phyloP scores from a whole-genome alignment of 2,888 invertebrate genomes.

The Reticulitermes lucifugus region DNA sequence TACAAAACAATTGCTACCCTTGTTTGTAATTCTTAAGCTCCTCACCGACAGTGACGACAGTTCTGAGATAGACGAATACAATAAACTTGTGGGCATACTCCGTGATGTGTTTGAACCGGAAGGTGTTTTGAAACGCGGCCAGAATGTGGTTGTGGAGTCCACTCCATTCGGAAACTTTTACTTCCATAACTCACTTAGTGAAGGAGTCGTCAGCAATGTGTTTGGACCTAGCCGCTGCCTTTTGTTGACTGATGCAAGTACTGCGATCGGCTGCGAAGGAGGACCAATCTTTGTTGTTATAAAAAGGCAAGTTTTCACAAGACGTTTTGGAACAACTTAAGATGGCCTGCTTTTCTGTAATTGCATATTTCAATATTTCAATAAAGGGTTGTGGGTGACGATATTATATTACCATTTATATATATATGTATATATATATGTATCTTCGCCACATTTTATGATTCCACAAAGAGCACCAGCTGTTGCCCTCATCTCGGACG shows the following conservation, averaged over 20 bases:
- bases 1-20: conserved; percentile 59
- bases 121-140: conserved; percentile 55
- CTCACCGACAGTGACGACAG: neutral
- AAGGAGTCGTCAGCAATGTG: conserved; percentile 70
- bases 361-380: too few relatives aligned
- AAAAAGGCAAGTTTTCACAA: neutral
- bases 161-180: conserved; percentile 66
- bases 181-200: conserved; percentile 69
- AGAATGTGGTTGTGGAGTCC: conserved; percentile 58
- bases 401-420: too few relatives aligned
- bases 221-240: conserved; percentile 67
- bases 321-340: neutral
- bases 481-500: too few relatives aligned
- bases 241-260: conserved; percentile 70
- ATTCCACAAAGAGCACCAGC: too few relatives aligned
- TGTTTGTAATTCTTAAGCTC: neutral
- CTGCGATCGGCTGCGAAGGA: conserved; percentile 72
- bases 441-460: too few relatives aligned
- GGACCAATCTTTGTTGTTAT: conserved; percentile 65
- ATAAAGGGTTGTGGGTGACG: too few relatives aligned
- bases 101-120: neutral
- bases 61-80: neutral
- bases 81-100: neutral
- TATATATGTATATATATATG: too few relatives aligned
- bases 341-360: too few relatives aligned